Evolutionary conservation across 2,888 invertebrate species (phyloP), one percentile per base, ranked within the genome.

Genomic region (Patella depressa): DNA sequence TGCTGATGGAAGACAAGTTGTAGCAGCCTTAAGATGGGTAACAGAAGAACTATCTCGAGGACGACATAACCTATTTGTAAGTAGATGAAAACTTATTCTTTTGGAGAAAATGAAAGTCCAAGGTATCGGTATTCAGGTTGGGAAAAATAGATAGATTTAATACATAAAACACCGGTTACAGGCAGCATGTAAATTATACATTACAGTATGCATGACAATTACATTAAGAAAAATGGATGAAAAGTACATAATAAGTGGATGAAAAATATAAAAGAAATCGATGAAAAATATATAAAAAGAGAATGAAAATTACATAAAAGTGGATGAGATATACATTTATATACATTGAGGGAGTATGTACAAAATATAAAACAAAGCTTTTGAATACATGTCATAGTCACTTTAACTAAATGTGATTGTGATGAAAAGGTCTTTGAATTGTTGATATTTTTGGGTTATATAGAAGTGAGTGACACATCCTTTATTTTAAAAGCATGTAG

Each of bases 61-160:
- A 1, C 84, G 86, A 69, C 90, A 91, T 79, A 88, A 89, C 78
- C 84, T 91, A 11, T 90, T 90, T 88, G 91, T 91, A 85, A 87
- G 89, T 86, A 15, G 17, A 24, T 65, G 11, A 24, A 7, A 0
- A 45, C 45, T 45, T 45, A 45, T 45, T 45, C 45, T 45, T 7
- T 45, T 45, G 45, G 1, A 45, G 9, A 45, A 45, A 45, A 45
- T 45, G 45, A 45, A 45, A 45, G 5, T 45, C 7, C 5, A 45
- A 34, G 4, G 45, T 5, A 45, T 45, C 3, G 45, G 45, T 45
- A 1, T 45, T 65, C 9, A 7, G n/a, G 19, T 65, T 65, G 65
- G 65, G 1, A n/a, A 19, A 65, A 3, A 5, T 59, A 17, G 19
- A 19, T 59, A 17, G 19, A n/a, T n/a, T n/a, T n/a, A n/a, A n/a